These are phyloP conservation scores for Phortica variegata DNA, from an alignment of 1,140 invertebrate species.

Conservation along the genomic window DNA sequence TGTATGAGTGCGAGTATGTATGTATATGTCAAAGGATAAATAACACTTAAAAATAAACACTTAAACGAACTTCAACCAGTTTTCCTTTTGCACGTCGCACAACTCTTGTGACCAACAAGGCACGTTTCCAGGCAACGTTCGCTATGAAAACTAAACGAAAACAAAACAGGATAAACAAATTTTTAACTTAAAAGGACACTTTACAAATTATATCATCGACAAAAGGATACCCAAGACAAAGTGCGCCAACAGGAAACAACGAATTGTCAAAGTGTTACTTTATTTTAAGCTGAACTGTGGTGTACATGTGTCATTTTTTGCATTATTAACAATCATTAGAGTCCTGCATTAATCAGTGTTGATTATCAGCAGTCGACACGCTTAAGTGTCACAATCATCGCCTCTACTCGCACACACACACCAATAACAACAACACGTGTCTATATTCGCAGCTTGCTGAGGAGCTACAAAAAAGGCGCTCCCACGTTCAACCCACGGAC, in stretches of 20 bases:
- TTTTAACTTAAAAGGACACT: too few relatives aligned
- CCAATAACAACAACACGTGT: slow-evolving; percentile 2
- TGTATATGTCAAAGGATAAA: too few relatives aligned
- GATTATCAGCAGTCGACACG: slow-evolving; percentile 1
- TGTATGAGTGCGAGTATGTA: too few relatives aligned
- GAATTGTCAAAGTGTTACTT: slow-evolving; percentile 21
- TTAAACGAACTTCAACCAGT: too few relatives aligned
- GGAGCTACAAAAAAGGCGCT: background rate
- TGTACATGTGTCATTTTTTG: too few relatives aligned
- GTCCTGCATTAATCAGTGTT: background rate
- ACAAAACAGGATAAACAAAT: slow-evolving; percentile 32
- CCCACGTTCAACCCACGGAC: slow-evolving; percentile 25
- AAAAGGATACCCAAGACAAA: slow-evolving; percentile 27
- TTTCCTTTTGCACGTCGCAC: too few relatives aligned
- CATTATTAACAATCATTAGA: background rate
- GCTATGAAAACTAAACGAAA: slow-evolving; percentile 51
- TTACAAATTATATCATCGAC: too few relatives aligned
- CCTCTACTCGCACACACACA: too few relatives aligned
- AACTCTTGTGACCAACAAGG: too few relatives aligned
- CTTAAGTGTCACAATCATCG: too few relatives aligned
- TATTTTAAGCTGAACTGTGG: too few relatives aligned
- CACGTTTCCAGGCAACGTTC: slow-evolving; percentile 43
- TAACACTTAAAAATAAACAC: too few relatives aligned
- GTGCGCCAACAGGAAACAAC: slow-evolving; percentile 9
- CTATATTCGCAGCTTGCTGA: background rate